Evolutionary conservation across 2,888 invertebrate species (phyloP).

Genomic region (Limnephilus lunatus): DNA sequence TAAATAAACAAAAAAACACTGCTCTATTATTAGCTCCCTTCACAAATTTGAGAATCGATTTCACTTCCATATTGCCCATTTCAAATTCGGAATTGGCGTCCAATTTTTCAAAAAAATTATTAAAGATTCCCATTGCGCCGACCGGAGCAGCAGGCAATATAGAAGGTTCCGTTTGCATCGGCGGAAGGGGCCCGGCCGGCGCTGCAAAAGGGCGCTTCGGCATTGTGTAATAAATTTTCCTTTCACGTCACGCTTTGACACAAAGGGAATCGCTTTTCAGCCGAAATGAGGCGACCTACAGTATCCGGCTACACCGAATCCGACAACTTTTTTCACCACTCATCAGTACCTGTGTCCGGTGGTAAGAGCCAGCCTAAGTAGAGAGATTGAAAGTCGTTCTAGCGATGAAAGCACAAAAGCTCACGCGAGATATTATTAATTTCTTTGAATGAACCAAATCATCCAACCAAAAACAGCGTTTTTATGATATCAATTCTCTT

Average conservation of each 20-base stretch:
- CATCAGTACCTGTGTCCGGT: slow-evolving; percentile 19
- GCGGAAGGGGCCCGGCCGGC: background rate
- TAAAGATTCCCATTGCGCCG: background rate
- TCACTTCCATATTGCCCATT: background rate
- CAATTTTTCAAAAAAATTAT: background rate
- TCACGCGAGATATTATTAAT: background rate
- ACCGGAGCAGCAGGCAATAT: background rate
- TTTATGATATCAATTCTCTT: background rate
- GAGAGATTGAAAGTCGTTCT: slow-evolving; percentile 5
- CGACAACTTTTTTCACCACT: slow-evolving; percentile 12
- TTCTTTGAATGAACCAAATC: background rate
- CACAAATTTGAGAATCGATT: background rate
- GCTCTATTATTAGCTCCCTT: background rate
- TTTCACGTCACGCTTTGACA: slow-evolving; percentile 63
- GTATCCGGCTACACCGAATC: slow-evolving; percentile 27
- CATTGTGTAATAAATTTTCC: slow-evolving; percentile 62
- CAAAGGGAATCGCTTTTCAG: slow-evolving; percentile 61
- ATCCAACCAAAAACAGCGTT: background rate
- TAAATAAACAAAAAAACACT: background rate
- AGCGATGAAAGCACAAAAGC: background rate
- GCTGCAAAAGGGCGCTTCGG: slow-evolving; percentile 17
- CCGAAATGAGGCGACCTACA: slow-evolving; percentile 56
- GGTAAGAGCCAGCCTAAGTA: background rate
- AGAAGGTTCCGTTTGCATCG: slow-evolving; percentile 19
- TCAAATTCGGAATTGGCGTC: background rate